A percentile compares a stretch with the other conserved stretches of the same genome.
Conservation (phyloP, 2,113 vertebrate genomes). For the Oplegnathus fasciatus region DNA sequence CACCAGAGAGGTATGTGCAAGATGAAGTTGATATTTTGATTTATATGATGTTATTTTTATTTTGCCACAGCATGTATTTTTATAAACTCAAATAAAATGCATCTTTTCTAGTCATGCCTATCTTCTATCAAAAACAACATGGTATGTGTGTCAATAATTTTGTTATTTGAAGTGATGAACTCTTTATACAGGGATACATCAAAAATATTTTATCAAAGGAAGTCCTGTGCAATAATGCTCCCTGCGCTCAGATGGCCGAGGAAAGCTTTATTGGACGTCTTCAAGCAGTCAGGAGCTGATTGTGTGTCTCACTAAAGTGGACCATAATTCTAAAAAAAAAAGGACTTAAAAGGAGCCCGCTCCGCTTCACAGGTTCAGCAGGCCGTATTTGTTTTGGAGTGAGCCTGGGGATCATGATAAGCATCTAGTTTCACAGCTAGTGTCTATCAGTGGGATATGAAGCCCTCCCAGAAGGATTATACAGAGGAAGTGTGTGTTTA, state of each 20-base stretch:
- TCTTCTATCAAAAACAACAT: background rate
- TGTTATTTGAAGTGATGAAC: background rate
- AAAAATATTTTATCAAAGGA: constrained; percentile 18
- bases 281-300: constrained; percentile 9
- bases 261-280: background rate
- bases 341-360: background rate
- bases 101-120: background rate
- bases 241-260: background rate
- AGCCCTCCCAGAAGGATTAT: constrained; percentile 73
- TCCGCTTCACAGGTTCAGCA: constrained; percentile 39
- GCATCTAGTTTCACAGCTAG: constrained; percentile 78
- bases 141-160: background rate
- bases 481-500: constrained; percentile 81
- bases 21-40: background rate
- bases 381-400: constrained; percentile 68
- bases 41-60: background rate
- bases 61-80: background rate
- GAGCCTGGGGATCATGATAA: constrained; percentile 72
- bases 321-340: constrained; percentile 12
- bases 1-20: constrained; percentile 89
- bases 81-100: background rate
- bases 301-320: constrained; percentile 31
- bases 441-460: constrained; percentile 77
- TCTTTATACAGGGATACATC: too few species aligned
- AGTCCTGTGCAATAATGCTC: background rate